Evolutionary conservation across 2,888 invertebrate genomes (phyloP).

Genomic region (Eilema depressum): DNA sequence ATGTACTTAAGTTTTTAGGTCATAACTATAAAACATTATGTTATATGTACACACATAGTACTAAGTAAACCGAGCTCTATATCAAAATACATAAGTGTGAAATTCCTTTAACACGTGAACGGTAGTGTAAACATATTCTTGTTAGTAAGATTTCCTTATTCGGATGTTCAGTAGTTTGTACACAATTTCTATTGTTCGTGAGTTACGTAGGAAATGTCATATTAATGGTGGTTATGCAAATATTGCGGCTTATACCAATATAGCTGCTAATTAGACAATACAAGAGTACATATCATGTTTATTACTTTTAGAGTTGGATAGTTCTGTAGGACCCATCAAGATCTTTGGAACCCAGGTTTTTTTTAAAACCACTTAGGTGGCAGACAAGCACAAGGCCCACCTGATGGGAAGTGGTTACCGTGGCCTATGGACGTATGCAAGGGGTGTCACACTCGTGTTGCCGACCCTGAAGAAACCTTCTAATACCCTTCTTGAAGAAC

Average conservation of each 20-base stretch:
- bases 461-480: too few relatives aligned
- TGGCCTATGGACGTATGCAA: too few relatives aligned
- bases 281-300: background rate
- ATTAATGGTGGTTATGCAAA: constrained; percentile 32
- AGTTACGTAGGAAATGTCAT: constrained; percentile 41
- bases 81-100: background rate
- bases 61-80: background rate
- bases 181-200: constrained; percentile 40
- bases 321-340: too few relatives aligned
- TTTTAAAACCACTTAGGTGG: too few relatives aligned
- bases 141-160: constrained; percentile 46
- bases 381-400: too few relatives aligned
- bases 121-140: constrained; percentile 27
- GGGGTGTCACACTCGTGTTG: too few relatives aligned
- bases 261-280: constrained; percentile 17
- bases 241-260: constrained; percentile 27
- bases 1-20: background rate
- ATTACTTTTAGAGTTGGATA: background rate
- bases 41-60: background rate
- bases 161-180: constrained; percentile 2
- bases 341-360: too few relatives aligned
- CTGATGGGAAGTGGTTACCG: too few relatives aligned
- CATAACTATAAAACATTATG: constrained; percentile 5
- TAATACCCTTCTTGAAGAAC: too few relatives aligned
- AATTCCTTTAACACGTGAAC: background rate